Conservation (phyloP, 92 coral and sea anemone species). For the Epizoanthus stellaris region DNA sequence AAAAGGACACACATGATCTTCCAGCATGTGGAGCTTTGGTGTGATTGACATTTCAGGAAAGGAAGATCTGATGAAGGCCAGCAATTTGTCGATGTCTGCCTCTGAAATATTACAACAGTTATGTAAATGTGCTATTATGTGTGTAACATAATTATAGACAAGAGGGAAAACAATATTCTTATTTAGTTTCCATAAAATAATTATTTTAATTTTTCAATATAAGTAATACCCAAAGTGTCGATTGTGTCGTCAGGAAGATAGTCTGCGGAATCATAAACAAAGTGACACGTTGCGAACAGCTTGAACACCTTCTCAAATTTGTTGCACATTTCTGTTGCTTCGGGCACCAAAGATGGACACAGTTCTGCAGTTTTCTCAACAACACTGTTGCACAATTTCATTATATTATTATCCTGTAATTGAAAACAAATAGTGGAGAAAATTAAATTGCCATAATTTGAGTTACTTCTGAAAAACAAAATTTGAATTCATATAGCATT, state of each 20-base stretch:
- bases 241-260: constrained; percentile 44
- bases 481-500: not conserved
- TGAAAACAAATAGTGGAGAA: not conserved
- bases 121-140: too few species aligned
- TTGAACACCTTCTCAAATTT: constrained; percentile 41
- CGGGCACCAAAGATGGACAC: constrained; percentile 39
- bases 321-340: constrained; percentile 40
- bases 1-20: constrained; percentile 44
- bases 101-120: constrained; percentile 17
- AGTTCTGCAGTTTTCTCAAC: constrained; percentile 40
- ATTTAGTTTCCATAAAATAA: too few species aligned
- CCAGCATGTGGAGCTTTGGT: constrained; percentile 40
- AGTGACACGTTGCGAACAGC: constrained; percentile 46
- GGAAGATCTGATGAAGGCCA: not conserved
- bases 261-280: constrained; percentile 41
- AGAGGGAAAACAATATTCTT: too few species aligned
- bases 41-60: constrained; percentile 34
- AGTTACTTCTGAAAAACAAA: not conserved
- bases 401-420: constrained; percentile 44
- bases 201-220: too few species aligned
- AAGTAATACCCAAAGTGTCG: constrained; percentile 3
- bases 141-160: too few species aligned
- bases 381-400: constrained; percentile 24
- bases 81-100: constrained; percentile 4
- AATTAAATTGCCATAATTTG: not conserved